phyloP scores from a whole-genome alignment of 2,113 vertebrate species.

The Neofelis nebulosa region DNA sequence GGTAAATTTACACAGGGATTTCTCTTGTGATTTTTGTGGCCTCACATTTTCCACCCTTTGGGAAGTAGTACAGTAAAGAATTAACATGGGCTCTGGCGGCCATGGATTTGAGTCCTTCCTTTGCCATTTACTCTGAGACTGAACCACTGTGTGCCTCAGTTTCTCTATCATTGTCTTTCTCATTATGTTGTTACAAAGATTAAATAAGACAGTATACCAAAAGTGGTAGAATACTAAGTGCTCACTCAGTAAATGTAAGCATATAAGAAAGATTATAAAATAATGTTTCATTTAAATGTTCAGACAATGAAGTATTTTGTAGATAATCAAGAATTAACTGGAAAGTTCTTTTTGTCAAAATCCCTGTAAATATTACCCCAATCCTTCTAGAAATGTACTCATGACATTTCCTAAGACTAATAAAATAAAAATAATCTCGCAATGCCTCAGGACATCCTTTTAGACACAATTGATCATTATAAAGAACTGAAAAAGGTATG shows the following conservation, averaged over 20 bases:
- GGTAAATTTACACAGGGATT: background rate
- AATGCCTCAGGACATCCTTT: background rate
- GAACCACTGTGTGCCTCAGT: background rate
- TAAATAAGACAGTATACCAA: background rate
- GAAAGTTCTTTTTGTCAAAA: background rate
- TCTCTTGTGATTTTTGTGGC: background rate
- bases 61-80: background rate
- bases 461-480: background rate
- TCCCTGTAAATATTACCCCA: background rate
- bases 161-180: background rate
- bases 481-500: background rate
- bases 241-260: background rate
- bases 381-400: background rate
- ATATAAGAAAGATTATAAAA: background rate
- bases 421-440: background rate
- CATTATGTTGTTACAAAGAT: background rate
- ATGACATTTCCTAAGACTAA: background rate
- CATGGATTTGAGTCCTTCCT: background rate
- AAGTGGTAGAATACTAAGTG: background rate
- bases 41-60: background rate
- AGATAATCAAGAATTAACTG: constrained; percentile 23
- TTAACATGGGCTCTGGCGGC: background rate
- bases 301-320: constrained; percentile 23
- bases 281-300: constrained; percentile 10
- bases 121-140: background rate